Evolutionary conservation across 2,797 vertebrate species (phyloP).

Genomic region (Hirundo rustica): DNA sequence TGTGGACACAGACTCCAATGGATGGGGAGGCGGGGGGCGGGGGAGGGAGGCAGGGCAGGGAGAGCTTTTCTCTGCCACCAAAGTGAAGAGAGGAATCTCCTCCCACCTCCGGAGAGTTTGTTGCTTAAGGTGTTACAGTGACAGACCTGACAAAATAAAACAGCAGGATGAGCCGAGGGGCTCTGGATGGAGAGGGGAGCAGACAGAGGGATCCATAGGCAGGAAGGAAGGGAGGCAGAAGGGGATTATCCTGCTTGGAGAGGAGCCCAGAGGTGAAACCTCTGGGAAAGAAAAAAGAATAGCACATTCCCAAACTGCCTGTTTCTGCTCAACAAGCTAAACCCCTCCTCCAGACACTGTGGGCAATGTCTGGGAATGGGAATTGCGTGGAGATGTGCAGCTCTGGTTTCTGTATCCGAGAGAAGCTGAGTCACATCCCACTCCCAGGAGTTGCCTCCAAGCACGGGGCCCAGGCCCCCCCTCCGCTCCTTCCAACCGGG

Average conservation of each 20-base stretch:
- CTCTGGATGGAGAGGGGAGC: neutral
- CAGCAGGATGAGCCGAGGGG: neutral
- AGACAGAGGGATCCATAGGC: neutral
- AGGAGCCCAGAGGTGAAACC: neutral
- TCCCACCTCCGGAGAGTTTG: neutral
- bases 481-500: fast-evolving
- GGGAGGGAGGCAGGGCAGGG: fast-evolving
- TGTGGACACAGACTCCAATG: neutral
- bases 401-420: constrained; percentile 43
- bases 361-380: neutral
- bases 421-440: constrained; percentile 43
- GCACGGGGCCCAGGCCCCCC: fast-evolving
- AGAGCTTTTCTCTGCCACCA: neutral
- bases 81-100: neutral
- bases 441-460: neutral
- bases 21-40: too few relatives aligned
- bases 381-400: neutral
- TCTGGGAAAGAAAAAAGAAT: neutral
- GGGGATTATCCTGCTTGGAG: neutral
- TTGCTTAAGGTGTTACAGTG: neutral
- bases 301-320: neutral
- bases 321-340: neutral
- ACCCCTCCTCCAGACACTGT: constrained; percentile 20
- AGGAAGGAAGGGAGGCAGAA: neutral
- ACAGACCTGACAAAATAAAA: neutral